Base-by-base conservation (phyloP, 2,888 invertebrate species). In the Epinotia bilunana region DNA sequence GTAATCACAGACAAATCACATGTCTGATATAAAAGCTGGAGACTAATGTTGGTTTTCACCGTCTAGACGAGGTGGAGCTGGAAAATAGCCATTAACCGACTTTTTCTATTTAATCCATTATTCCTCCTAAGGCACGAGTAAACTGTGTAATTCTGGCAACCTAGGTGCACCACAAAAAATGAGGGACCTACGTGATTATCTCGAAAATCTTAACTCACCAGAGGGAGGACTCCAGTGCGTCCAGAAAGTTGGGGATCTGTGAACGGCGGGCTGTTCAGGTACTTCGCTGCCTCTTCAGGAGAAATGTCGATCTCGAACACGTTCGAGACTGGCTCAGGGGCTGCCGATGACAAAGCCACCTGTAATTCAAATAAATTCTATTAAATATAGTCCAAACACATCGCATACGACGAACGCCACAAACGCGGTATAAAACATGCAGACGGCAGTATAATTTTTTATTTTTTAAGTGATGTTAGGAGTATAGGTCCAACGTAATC, bases 201-300 rank as follows among this genome's bases (percentile, higher is more conserved):
- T 39, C 18, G 49, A 18, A 43, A 28, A 65, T 11, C 49, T 68
- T 9, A 65, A 83, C 83, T 83, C 77, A 94, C 94, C 87, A 94
- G 79, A 11, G 93, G 93, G 20, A 91, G 77, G 0, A 89, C 84
- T 71, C 84, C 88, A 13, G 90, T 90, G 18, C 88, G 87, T 1
- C 86, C 87, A 11, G 92, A 84, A 0, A 94, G 86, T 81, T 87
- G 83, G 1, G 94, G 94, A 7, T 84, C 87, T 9, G 83, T 81
- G 84, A 92, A 92, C 1, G 94, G 94, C 0, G 91, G 89, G 77
- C 83, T 90, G 82, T 85, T 89, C 57, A 94, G 81, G 82, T 90
- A 93, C 80, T 83, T 82, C 85, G 92, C 92, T 0, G 94, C 94
- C 77, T 91, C 93, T 67, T 94, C 93, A 0, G 94, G 94, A 0